phyloP scores from a whole-genome alignment of 2,888 invertebrate species.

The Pachycephus smyrnensis region DNA sequence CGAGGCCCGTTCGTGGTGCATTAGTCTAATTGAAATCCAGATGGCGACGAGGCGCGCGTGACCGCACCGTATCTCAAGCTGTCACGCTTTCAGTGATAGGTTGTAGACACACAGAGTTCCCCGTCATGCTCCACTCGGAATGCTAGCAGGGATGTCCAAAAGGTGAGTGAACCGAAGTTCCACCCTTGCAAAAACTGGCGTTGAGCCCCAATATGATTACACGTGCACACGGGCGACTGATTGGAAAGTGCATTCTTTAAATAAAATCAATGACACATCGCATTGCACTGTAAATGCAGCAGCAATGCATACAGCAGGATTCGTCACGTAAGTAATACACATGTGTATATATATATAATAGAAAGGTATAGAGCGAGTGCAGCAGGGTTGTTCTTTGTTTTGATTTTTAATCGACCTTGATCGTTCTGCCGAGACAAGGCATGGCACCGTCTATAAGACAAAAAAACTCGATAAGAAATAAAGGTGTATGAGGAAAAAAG shows the following conservation, averaged over 20 bases:
- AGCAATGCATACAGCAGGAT: neutral
- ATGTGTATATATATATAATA: too few species aligned
- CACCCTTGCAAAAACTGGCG: neutral
- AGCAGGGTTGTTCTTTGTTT: slow-evolving; percentile 25
- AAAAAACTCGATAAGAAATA: slow-evolving; percentile 17
- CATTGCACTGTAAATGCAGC: neutral
- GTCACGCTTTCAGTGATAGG: slow-evolving; percentile 33
- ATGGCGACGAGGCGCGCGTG: slow-evolving; percentile 37
- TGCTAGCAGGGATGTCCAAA: neutral
- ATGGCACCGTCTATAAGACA: slow-evolving; percentile 23
- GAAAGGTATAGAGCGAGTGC: neutral
- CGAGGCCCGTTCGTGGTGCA: slow-evolving; percentile 38
- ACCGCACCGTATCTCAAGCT: slow-evolving; percentile 40
- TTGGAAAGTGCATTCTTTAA: neutral
- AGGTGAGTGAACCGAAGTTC: neutral
- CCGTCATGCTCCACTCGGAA: neutral
- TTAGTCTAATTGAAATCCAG: slow-evolving; percentile 54
- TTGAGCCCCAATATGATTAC: neutral
- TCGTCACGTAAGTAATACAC: neutral
- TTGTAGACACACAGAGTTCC: neutral
- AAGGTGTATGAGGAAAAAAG: slow-evolving; percentile 17
- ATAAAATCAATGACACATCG: neutral
- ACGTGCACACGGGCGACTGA: neutral
- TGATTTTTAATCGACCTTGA: slow-evolving; percentile 49
- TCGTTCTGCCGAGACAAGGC: slow-evolving; percentile 31